Base-by-base conservation (phyloP, 2,888 invertebrate genomes). In the Heliothis peltigera region DNA sequence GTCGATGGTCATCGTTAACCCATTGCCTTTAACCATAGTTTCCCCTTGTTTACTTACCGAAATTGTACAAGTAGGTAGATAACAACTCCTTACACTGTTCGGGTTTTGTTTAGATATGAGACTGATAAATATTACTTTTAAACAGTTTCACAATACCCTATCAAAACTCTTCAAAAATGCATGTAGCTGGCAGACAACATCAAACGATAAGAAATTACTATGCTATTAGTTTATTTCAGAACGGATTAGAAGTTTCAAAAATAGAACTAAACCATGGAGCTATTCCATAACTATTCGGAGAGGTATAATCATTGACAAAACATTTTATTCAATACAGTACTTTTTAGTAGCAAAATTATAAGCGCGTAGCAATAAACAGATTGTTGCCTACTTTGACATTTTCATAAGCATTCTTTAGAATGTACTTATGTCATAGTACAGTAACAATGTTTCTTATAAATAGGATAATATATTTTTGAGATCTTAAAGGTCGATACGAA, bases 371-470 rank as follows among this genome's bases (percentile, higher is more conserved):
- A 70, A 76, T 78, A 80, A 78, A 78, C 53, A 43, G 67, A 59
- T 76, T 76, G 78, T 80, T 80, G 74, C 80, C 47, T 69, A 57
- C 57, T 64, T 57, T 70, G 73, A 74, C 69, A 71, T 80, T 75
- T 70, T 80, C 78, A 78, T 76, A 80, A 78, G 56, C 78, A 80
- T 78, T 80, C 70, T 74, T 78, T 49, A 54, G 62, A 73, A 71
- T 70, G 76, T 76, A 71, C 76, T n/a, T n/a, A n/a, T n/a, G 68
- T 79, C 70, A 70, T 67, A 71, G 64, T 58, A 64, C 59, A 49
- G 73, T 73, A 39, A 78, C 76, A 76, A 80, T 80, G 80, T 74
- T 78, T 80, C 78, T 78, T 80, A 62, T 78, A 80, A 80, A 80
- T 76, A 78, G 70, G 67, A 74, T 76, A 70, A 80, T 76, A 78